These are phyloP conservation scores for Drosophila nasuta DNA, from an alignment of 1,140 invertebrate species.

Conservation along the genomic window DNA sequence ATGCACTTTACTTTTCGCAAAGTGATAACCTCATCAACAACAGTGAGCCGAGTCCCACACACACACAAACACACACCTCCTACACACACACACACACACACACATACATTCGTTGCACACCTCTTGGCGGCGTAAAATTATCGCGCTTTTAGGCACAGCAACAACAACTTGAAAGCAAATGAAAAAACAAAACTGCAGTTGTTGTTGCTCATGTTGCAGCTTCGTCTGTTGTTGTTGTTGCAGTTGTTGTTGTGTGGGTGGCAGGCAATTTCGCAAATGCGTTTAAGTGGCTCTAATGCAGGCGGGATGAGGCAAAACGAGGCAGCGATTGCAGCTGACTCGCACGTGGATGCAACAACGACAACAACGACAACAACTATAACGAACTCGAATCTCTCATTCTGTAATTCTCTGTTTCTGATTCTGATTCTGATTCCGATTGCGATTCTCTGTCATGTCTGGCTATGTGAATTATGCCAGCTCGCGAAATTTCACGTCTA, in stretches of 20 bases:
- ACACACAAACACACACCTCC: neutral
- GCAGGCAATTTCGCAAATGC: constrained; percentile 79
- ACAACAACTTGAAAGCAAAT: constrained; percentile 4
- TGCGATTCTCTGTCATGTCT: constrained; percentile 20
- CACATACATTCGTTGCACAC: neutral
- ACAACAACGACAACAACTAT: constrained; percentile 19
- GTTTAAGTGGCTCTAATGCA: constrained; percentile 79
- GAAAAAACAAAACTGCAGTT: constrained; percentile 24
- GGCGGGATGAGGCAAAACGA: constrained; percentile 60
- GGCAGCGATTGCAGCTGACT: constrained; percentile 1
- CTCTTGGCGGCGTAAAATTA: constrained; percentile 51
- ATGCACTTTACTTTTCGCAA: constrained; percentile 76
- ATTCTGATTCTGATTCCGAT: constrained; percentile 13
- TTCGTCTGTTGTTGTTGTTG: constrained; percentile 2
- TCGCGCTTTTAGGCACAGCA: constrained; percentile 57
- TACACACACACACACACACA: constrained; percentile 1
- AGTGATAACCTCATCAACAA: constrained; percentile 76
- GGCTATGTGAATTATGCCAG: constrained; percentile 51
- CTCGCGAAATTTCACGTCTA: constrained; percentile 11
- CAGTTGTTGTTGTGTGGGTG: constrained; percentile 65
- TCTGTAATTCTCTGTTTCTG: neutral
- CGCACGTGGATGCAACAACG: constrained; percentile 68
- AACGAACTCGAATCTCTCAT: neutral
- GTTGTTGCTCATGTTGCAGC: constrained; percentile 7
- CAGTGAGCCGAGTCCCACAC: constrained; percentile 2